Conservation (phyloP, 53 echinoderm and acorn worm genomes). For the Zoroaster sp. region DNA sequence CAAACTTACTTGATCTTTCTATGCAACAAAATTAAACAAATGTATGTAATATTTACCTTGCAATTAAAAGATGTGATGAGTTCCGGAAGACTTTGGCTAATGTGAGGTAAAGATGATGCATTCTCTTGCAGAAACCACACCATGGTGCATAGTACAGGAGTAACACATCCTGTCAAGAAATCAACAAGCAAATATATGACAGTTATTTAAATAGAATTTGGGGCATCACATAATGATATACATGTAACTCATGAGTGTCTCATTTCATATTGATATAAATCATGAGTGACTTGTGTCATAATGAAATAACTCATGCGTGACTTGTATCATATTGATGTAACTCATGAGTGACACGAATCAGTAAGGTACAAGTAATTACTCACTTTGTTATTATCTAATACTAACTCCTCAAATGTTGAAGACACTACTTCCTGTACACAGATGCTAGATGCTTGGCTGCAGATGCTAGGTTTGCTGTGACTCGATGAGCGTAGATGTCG, state of each 20-base stretch:
- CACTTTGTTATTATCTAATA: conserved; percentile 80
- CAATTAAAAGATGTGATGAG: conserved; percentile 61
- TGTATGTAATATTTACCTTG: conserved; percentile 58
- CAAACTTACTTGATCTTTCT: too few species aligned
- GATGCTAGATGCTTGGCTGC: background rate
- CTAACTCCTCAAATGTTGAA: conserved; percentile 72
- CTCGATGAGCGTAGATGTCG: conserved; percentile 61
- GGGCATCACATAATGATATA: too few species aligned
- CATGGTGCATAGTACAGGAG: conserved; percentile 93
- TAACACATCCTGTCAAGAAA: conserved; percentile 76
- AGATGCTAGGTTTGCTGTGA: background rate
- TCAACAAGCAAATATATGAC: background rate
- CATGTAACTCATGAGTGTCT: too few species aligned
- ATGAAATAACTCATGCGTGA: too few species aligned
- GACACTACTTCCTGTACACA: conserved; percentile 74
- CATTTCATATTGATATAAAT: too few species aligned
- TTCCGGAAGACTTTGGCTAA: conserved; percentile 74
- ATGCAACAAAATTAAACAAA: background rate
- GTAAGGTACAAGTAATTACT: too few species aligned
- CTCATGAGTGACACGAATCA: too few species aligned
- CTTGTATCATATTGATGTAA: too few species aligned
- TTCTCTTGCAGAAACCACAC: conserved; percentile 87
- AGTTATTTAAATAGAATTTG: too few species aligned
- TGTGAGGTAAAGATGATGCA: conserved; percentile 74
- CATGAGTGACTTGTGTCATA: too few species aligned